Base-by-base conservation (phyloP, 2,797 vertebrate species). In the Pseudochirops cupreus region DNA sequence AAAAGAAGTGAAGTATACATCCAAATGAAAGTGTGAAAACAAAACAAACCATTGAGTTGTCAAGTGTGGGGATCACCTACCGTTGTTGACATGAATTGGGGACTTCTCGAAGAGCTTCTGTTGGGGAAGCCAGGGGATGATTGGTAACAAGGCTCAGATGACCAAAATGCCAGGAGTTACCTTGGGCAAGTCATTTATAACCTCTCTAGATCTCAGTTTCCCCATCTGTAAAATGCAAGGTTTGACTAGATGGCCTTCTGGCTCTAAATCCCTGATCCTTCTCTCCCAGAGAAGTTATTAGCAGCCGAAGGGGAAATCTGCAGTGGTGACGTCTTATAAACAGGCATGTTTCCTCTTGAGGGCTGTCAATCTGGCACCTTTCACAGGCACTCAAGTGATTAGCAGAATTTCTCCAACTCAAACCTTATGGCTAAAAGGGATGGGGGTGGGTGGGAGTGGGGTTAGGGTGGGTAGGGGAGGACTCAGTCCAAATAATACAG, bases 331-430 rank as follows among this genome's bases (percentile, higher is more conserved):
- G 58, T 92, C 31, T 57, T n/a, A 56, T 90, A 57, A 91, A 92
- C 31, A 55, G 33, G 62, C 28, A 2, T 9, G 10, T 14, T 21
- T 92, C 52, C 56, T 92, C 50, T 58, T 90, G 89, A 39, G 67
- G 21, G 18, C 14, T 53, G 56, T 93, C 56, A 58, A 3, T 50
- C 94, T 95, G 93, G 53, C 18, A 50, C 13, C 31, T 94, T 95
- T 46, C 87, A 91, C 11, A 93, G 94, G 90, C 55, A 94, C 62
- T 59, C 94, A 94, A 39, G 90, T 91, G 91, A 95, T 94, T 55
- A 94, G 56, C 14, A 94, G 93, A 94, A 26, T 9, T 4, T 93
- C 94, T 94, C 94, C 90, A 50, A 56, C 33, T 95, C 91, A 91
- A 62, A 92, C 14, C 92, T n/a, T 59, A 56, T 3, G 4, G n/a